Conservation (phyloP, 2,113 vertebrate genomes). For the Diadophis punctatus region DNA sequence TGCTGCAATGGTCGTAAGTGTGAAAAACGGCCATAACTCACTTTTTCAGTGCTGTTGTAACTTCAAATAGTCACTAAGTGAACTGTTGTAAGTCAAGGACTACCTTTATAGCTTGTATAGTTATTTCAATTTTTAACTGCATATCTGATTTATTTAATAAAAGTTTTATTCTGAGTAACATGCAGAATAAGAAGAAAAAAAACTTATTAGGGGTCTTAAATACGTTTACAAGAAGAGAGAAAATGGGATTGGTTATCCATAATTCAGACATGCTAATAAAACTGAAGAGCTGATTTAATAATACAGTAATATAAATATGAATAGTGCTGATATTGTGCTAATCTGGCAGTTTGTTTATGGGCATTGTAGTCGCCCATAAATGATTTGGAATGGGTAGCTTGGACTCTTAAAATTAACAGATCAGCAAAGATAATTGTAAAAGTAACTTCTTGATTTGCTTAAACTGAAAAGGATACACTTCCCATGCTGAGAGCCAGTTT, state of each 20-base stretch:
- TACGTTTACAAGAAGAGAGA: slow-evolving; percentile 1
- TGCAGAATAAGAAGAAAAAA: background rate
- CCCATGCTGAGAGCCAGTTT: background rate
- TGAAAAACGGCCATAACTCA: background rate
- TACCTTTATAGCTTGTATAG: background rate
- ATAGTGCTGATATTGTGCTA: slow-evolving; percentile 15
- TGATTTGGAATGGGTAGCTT: background rate
- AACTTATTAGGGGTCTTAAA: background rate
- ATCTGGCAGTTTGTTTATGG: slow-evolving; percentile 22
- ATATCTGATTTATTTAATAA: background rate
- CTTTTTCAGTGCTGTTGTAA: background rate
- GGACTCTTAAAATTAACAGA: background rate
- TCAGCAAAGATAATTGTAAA: slow-evolving; percentile 24
- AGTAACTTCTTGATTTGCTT: slow-evolving; percentile 32
- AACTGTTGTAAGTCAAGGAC: background rate
- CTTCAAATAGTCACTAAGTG: background rate
- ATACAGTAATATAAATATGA: slow-evolving; percentile 10
- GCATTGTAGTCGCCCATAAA: slow-evolving; percentile 9
- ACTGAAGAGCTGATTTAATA: slow-evolving; percentile 18
- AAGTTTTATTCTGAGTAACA: background rate
- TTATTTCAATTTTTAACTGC: background rate
- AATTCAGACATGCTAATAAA: slow-evolving; percentile 10
- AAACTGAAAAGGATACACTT: slow-evolving; percentile 19
- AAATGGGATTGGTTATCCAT: slow-evolving; percentile 5
- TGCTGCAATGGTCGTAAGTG: background rate